A percentile compares a stretch with the other conserved stretches of the same genome.
Conservation (phyloP, 2,113 vertebrate genomes). For the Hyla sarda region DNA sequence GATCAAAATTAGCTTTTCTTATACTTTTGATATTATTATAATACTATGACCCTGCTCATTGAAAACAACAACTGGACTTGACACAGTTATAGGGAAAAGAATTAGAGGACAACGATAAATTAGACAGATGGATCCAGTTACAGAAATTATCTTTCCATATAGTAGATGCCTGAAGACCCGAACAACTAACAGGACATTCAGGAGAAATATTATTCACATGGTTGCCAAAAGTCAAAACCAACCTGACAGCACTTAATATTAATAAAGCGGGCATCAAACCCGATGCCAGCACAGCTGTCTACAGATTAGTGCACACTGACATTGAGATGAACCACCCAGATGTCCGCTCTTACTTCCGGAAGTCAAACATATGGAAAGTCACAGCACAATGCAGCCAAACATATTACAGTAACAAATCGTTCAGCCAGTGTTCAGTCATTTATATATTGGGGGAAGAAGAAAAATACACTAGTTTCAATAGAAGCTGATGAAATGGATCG, state of each 20-base stretch:
- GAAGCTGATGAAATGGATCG: too few species aligned
- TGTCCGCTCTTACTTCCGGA: constrained; percentile 3
- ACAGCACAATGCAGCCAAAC: constrained; percentile 16
- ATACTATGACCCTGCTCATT: too few species aligned
- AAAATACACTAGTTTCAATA: background rate
- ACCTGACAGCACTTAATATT: constrained; percentile 3
- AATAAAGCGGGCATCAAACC: background rate
- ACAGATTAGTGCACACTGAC: background rate
- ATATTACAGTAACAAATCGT: background rate
- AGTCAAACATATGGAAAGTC: constrained; percentile 6
- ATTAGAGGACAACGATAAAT: background rate
- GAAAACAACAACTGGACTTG: too few species aligned
- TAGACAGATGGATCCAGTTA: background rate
- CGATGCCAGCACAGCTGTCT: background rate
- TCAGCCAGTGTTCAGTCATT: background rate
- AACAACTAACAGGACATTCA: background rate
- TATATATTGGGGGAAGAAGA: background rate
- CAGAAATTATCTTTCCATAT: background rate
- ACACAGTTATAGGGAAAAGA: background rate
- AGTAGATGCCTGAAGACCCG: background rate
- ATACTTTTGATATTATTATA: too few species aligned
- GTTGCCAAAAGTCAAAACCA: background rate
- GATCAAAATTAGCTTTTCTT: too few species aligned
- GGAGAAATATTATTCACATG: background rate
- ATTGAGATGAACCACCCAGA: background rate